Evolutionary conservation across 1,140 invertebrate species (phyloP), one percentile per base, ranked within the genome.

Genomic region (Drosophila mayri): DNA sequence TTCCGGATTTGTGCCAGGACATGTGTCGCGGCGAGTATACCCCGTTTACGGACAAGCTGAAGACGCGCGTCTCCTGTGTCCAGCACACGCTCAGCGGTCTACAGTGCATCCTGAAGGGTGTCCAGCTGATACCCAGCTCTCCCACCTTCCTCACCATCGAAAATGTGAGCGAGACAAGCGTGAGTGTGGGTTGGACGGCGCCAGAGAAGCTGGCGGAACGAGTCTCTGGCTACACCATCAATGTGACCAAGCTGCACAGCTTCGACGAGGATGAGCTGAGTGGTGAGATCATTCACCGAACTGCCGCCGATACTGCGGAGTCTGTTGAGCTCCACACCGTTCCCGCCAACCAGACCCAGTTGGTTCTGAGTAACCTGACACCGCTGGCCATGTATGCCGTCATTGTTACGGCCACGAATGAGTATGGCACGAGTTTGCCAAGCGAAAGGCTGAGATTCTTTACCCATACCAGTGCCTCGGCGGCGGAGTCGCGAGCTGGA

Each of bases 351-450:
- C 93, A 94, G 65, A 95, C 94, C 4, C 94, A 93, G 41, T 93
- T 95, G 0, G 88, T 94, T 0, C 78, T 97, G 3, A 94, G 94
- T 54, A 93, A 62, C 94, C 92, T 93, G 95, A 41, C 92, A 3
- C 95, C 96, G 1, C 95, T 96, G 78, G 97, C 96, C 20, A 97
- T 97, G 96, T 97, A 97, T 87, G 96, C 97, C 85, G 94, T 97
- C 2, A 94, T 95, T 0, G 95, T 97, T 11, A 95, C 94, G 2
- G 95, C 96, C 1, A 94, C 94, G 44, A 97, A 97, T 92, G 94
- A 94, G 20, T 95, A 95, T 77, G 97, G 97, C 0, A 94, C 94
- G 0, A 97, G 96, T 92, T 92, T 97, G 66, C 96, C 96, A 0
- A 96, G 95, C 20, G 95, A 95, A 62, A 93, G 94, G 9, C 92